A percentile compares a stretch with the other conserved stretches of the same genome.
These are phyloP conservation scores for Phrynocephalus forsythii DNA, from an alignment of 2,797 vertebrate species.

Conservation along the genomic window DNA sequence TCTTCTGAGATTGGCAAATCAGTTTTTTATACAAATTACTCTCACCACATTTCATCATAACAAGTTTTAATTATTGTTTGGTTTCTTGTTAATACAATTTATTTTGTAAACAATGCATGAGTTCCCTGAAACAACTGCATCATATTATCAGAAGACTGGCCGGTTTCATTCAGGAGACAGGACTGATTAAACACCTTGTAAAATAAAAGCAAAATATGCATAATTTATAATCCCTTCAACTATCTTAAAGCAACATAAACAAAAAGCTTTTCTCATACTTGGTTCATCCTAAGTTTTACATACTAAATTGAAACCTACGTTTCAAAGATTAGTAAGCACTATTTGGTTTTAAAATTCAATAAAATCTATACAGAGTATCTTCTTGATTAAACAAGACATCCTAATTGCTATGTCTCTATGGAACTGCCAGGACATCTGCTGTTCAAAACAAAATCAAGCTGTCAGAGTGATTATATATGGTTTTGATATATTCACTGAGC, in stretches of 20 bases:
- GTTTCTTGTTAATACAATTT: slow-evolving; percentile 55
- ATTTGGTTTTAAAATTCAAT: slow-evolving; percentile 3
- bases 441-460: not conserved
- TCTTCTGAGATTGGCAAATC: not conserved
- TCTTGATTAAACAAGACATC: not conserved
- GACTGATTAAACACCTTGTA: slow-evolving; percentile 37
- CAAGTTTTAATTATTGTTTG: slow-evolving; percentile 7
- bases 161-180: slow-evolving; percentile 43
- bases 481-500: slow-evolving; percentile 41
- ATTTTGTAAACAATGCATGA: slow-evolving; percentile 66
- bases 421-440: slow-evolving; percentile 17
- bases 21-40: not conserved
- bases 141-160: slow-evolving; percentile 45
- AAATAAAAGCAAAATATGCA: slow-evolving; percentile 33
- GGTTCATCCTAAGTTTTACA: slow-evolving; percentile 29
- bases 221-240: slow-evolving; percentile 43
- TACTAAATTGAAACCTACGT: slow-evolving; percentile 10
- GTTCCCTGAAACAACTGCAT: slow-evolving; percentile 39
- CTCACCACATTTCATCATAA: not conserved
- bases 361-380: not conserved
- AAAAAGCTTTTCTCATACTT: slow-evolving; percentile 28
- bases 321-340: not conserved
- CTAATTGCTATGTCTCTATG: not conserved
- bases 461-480: slow-evolving; percentile 7
- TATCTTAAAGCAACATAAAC: slow-evolving; percentile 41